phyloP scores from a whole-genome alignment of 1,140 invertebrate genomes.

The Venustaconcha ellipsiformis region DNA sequence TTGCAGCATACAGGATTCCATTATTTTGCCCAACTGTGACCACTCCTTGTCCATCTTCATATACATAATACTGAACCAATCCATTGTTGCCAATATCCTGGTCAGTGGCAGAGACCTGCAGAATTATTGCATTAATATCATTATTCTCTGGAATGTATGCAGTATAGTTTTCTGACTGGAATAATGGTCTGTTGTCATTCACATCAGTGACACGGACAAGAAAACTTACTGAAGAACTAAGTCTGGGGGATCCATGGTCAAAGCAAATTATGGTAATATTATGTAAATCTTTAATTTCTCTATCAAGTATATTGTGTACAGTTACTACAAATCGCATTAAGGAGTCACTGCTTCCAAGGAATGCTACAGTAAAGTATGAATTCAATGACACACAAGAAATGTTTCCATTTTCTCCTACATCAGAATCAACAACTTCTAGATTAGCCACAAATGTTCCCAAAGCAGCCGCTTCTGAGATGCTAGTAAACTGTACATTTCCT shows the following conservation, averaged over 20 bases:
- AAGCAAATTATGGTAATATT: constrained; percentile 44
- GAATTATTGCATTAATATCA: constrained; percentile 76
- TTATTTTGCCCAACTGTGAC: constrained; percentile 45
- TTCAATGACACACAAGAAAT: constrained; percentile 31
- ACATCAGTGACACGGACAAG: constrained; percentile 46
- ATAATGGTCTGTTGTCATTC: constrained; percentile 81
- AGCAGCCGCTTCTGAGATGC: constrained; percentile 37
- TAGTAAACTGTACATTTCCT: constrained; percentile 30
- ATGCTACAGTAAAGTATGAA: constrained; percentile 30
- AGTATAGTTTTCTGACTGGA: constrained; percentile 82
- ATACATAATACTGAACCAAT: constrained; percentile 79
- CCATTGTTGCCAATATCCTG: constrained; percentile 91
- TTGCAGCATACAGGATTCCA: constrained; percentile 46
- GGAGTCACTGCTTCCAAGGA: constrained; percentile 16
- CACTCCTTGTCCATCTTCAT: constrained; percentile 30
- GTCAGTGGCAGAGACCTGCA: constrained; percentile 84
- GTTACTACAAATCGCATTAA: constrained; percentile 39
- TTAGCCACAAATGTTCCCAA: constrained; percentile 40
- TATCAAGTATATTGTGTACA: constrained; percentile 35
- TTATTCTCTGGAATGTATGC: constrained; percentile 87
- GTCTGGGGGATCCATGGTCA: constrained; percentile 46
- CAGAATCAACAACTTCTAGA: constrained; percentile 41
- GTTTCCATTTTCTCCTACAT: constrained; percentile 39
- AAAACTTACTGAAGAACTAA: constrained; percentile 39
- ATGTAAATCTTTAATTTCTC: constrained; percentile 38